Base-by-base conservation (phyloP, 2,113 vertebrate species). In the Pithys albifrons region DNA sequence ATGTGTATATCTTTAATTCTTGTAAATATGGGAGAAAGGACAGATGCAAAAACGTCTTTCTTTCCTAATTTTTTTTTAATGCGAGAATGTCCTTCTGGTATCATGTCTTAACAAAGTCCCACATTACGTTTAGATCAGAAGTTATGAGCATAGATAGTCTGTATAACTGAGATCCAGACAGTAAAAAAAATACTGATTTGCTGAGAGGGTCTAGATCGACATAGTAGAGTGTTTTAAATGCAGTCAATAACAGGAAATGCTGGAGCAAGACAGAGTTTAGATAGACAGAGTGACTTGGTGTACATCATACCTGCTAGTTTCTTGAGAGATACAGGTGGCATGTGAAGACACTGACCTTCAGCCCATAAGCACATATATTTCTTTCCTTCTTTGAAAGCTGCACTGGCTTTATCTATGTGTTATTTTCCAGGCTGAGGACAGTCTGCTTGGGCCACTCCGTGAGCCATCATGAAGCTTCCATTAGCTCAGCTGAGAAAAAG, bases 391-490 rank as follows among this genome's bases (percentile, higher is more conserved):
- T 62, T 76, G 58, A 86, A 75, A 87, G 52, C n/a, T 41, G 4
- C 27, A 9, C 37, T 62, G 19, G 12, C 3, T 71, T 87, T 78
- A 49, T 73, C 88, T 79, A 6, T 0, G 0, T n/a, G 66, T 35
- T 57, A 24, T 67, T 91, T 95, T 97, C 73, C 73, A 91, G 45
- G 24, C 65, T 91, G 76, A 45, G 0, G 0, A 58, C 64, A 89
- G 65, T 23, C 80, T 87, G 29, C 33, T 86, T 87, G 61, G 52
- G 88, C 39, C 1, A 0, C 57, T 71, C 43, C 48, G 43, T 48
- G 76, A 95, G 83, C 72, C 78, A 95, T 83, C 72, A 81, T 71
- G 80, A 81, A 92, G 52, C 75, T 91, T 93, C 88, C 75, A 81
- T 78, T 67, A 92, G 76, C 65, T 96, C 91, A 92, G 84, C 83